Evolutionary conservation across 2,113 vertebrate genomes (phyloP), one percentile per base, ranked within the genome.

Genomic region (Pygathrix nemaeus): DNA sequence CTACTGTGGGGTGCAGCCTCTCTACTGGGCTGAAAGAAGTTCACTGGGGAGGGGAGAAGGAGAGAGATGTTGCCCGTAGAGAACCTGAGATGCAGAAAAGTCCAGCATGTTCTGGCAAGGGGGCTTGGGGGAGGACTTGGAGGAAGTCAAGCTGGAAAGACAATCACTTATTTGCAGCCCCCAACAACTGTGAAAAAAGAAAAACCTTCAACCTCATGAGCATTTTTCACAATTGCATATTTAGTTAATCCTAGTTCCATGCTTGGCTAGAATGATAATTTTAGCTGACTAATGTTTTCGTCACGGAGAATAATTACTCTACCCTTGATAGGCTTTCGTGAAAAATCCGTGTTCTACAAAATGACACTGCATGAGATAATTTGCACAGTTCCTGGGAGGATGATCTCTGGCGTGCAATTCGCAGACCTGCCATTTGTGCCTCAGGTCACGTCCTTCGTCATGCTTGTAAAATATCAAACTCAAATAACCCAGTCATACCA

Each of bases 351-450:
- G n/a, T 81, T 78, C 73, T 66, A 25, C 40, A 89, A 35, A 84
- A 76, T 32, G 17, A 4, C 52, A 10, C 48, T 0, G 35, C 21
- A 16, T 4, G 12, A 84, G 66, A 48, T n/a, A 11, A 35, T 87
- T 45, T 50, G 25, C 80, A 50, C 16, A 25, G 8, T 14, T 45
- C 55, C 88, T 35, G 9, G 30, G 21, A 48, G 14, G 70, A 50
- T 1, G 0, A 13, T 17, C 14, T 8, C 84, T 6, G 1, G 12
- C 2, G 0, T 17, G 6, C 1, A 5, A 35, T 18, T 35, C 64
- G 2, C 17, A 32, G 72, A 45, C 4, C 27, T 35, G 70, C 4
- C 2, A 4, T 8, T 2, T n/a, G 70, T 3, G 2, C 70, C 55
- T 1, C 11, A 0, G 72, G 79, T 21, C 61, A 52, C 21, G 23